phyloP scores from a whole-genome alignment of 2,888 invertebrate genomes.

The Pheosia tremula region DNA sequence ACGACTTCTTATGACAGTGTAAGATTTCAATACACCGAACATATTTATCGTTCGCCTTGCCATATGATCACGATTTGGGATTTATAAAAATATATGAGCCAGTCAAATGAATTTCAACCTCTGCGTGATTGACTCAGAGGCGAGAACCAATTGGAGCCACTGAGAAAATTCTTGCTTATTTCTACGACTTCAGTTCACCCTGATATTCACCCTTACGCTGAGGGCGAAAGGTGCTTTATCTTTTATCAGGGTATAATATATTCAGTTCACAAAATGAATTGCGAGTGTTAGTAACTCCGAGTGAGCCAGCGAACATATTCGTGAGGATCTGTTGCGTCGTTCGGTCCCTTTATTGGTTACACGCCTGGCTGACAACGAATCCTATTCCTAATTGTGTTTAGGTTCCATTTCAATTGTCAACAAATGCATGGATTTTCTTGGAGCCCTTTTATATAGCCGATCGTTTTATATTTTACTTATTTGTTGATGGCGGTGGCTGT shows the following conservation, averaged over 20 bases:
- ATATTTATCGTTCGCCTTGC: conserved; percentile 74
- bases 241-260: conserved; percentile 70
- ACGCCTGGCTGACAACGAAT: conserved; percentile 61
- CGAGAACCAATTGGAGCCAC: conserved; percentile 50
- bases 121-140: conserved; percentile 46
- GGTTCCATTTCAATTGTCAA: conserved; percentile 63
- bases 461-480: conserved; percentile 70
- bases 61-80: conserved; percentile 76
- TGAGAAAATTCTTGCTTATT: conserved; percentile 65
- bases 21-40: conserved; percentile 78
- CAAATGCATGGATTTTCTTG: conserved; percentile 53
- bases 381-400: conserved; percentile 64
- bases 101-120: conserved; percentile 49
- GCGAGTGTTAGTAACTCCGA: conserved; percentile 83
- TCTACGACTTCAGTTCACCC: conserved; percentile 56
- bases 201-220: conserved; percentile 63
- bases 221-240: conserved; percentile 63
- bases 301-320: conserved; percentile 84
- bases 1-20: conserved; percentile 73
- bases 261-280: conserved; percentile 84
- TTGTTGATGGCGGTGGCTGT: conserved; percentile 62
- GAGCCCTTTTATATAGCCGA: conserved; percentile 54
- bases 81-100: conserved; percentile 63
- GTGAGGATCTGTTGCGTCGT: conserved; percentile 80
- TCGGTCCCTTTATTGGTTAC: conserved; percentile 74